Evolutionary conservation across 1,140 invertebrate genomes (phyloP).

Genomic region (Panonychus citri): DNA sequence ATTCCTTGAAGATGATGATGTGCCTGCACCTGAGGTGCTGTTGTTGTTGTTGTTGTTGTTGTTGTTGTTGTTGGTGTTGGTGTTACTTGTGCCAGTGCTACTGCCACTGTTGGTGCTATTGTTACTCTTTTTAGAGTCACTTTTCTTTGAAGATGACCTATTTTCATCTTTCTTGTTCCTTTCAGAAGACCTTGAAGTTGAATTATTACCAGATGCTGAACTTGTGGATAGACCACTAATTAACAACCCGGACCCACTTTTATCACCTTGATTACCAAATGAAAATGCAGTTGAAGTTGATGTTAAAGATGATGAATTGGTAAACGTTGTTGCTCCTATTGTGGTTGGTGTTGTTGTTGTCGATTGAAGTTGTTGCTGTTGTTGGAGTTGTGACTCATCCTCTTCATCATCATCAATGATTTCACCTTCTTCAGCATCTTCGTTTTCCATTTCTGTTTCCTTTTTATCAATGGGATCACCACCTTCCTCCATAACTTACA

Average conservation of each 20-base stretch:
- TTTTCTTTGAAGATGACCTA: too few species aligned
- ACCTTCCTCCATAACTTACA: neutral
- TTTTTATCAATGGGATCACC: neutral
- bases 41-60: neutral
- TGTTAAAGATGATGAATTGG: neutral
- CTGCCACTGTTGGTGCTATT: neutral
- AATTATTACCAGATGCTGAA: neutral
- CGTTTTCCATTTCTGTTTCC: neutral
- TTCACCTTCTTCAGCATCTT: constrained; percentile 1
- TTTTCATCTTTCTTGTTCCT: too few species aligned
- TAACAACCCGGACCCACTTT: neutral
- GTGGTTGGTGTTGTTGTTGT: neutral
- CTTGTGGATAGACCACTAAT: neutral
- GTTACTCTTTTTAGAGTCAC: neutral
- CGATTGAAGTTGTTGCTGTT: neutral
- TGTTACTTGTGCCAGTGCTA: neutral
- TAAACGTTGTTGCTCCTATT: neutral
- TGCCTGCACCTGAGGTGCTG: neutral
- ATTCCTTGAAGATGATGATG: neutral
- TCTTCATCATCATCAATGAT: neutral
- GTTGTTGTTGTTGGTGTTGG: neutral
- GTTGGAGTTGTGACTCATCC: neutral
- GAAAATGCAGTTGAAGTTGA: neutral
- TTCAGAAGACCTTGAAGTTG: too few species aligned
- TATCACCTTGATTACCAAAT: neutral